Conservation (phyloP, 2,113 vertebrate genomes). For the Hippopotamus amphibius region DNA sequence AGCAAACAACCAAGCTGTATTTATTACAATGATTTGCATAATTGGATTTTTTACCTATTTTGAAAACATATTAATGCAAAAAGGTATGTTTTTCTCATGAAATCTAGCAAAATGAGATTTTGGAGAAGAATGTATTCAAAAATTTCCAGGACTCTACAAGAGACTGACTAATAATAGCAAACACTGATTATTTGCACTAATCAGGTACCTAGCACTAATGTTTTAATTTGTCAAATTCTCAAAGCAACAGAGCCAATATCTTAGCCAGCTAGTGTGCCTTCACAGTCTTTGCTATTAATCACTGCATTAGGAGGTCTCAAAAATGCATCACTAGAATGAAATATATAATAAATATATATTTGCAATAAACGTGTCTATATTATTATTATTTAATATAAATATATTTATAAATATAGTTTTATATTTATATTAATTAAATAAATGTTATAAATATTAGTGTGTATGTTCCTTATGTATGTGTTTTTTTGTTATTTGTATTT, state of each 20-base stretch:
- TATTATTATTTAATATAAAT: not conserved
- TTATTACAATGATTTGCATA: not conserved
- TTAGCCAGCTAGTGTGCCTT: not conserved
- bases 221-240: not conserved
- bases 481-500: not conserved
- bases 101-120: not conserved
- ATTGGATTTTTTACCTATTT: slow-evolving; percentile 27
- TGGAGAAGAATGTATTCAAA: not conserved
- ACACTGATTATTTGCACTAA: not conserved
- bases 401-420: not conserved
- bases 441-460: not conserved
- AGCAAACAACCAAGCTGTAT: not conserved
- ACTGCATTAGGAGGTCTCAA: not conserved
- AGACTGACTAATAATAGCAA: not conserved
- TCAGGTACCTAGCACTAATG: not conserved
- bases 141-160: not conserved
- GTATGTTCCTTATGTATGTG: not conserved
- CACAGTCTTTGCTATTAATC: not conserved
- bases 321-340: not conserved
- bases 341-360: not conserved
- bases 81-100: not conserved
- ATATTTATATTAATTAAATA: not conserved
- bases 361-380: not conserved
- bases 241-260: not conserved
- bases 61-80: slow-evolving; percentile 15